These are phyloP conservation scores for Drosophila conformis DNA, from an alignment of 2,888 invertebrate genomes.

Conservation along the genomic window DNA sequence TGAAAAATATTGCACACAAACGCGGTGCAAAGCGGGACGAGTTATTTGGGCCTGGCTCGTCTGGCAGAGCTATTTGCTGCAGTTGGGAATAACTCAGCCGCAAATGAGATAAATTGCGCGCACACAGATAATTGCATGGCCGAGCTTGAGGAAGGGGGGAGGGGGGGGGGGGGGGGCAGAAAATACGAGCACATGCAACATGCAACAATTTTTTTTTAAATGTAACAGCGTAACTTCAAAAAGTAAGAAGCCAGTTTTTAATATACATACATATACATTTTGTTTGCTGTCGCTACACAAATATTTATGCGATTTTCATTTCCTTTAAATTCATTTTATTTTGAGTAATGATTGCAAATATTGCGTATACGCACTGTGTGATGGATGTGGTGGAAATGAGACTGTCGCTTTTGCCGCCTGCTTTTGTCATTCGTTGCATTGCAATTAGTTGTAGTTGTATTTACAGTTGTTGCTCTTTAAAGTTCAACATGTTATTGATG, in stretches of 20 bases:
- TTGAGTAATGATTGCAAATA: conserved; percentile 49
- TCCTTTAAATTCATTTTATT: neutral
- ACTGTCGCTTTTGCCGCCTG: conserved; percentile 19
- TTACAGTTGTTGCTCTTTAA: conserved; percentile 62
- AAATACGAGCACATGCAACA: conserved; percentile 44
- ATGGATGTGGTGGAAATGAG: conserved; percentile 19
- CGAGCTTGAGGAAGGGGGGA: conserved; percentile 3
- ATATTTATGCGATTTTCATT: conserved; percentile 50
- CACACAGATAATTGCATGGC: conserved; percentile 78
- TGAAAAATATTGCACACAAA: conserved; percentile 34
- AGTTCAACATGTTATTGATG: conserved; percentile 38
- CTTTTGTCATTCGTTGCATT: conserved; percentile 19
- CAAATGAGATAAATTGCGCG: conserved; percentile 83
- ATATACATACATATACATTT: neutral
- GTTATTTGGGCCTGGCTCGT: conserved; percentile 5
- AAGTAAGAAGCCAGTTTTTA: conserved; percentile 11
- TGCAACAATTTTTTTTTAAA: conserved; percentile 42
- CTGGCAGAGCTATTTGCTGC: conserved; percentile 68
- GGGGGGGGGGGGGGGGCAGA: neutral
- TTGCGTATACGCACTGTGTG: conserved; percentile 49
- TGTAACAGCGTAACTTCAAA: conserved; percentile 30
- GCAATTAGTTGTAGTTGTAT: conserved; percentile 58
- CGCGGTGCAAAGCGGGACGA: neutral
- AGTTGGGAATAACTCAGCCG: conserved; percentile 82
- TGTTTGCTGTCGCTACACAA: conserved; percentile 30